Conservation (phyloP, 2,113 vertebrate genomes). For the Polypterus senegalus region DNA sequence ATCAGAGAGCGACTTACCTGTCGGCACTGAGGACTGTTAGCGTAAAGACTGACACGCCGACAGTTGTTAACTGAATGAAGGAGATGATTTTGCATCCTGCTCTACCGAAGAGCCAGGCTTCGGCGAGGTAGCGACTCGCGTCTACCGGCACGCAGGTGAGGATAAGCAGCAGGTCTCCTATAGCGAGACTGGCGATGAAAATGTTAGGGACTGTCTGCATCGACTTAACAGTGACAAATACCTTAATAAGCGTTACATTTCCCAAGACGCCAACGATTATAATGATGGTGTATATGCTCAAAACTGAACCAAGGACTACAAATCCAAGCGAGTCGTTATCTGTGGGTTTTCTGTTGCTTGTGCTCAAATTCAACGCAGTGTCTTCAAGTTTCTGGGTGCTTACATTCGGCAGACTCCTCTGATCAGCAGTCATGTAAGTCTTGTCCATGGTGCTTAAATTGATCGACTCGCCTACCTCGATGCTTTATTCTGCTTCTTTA, state of each 20-base stretch:
- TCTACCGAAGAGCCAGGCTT: conserved; percentile 60
- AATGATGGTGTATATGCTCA: conserved; percentile 49
- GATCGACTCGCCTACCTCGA: too few species aligned
- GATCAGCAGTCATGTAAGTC: too few species aligned
- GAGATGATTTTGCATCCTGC: conserved; percentile 62
- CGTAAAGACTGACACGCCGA: conserved; percentile 66
- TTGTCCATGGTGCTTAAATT: too few species aligned
- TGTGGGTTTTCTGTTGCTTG: conserved; percentile 23
- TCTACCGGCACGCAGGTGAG: conserved; percentile 62
- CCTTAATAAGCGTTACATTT: conserved; percentile 63
- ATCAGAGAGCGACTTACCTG: conserved; percentile 44
- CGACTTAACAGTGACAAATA: conserved; percentile 63
- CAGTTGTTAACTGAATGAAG: conserved; percentile 61
- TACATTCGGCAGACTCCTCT: too few species aligned
- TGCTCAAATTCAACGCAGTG: conserved; percentile 2
- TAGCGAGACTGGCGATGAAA: conserved; percentile 64
- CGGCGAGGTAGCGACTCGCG: conserved; percentile 51
- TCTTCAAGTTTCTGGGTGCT: too few species aligned
- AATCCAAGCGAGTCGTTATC: conserved; percentile 47
- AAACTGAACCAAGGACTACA: conserved; percentile 49
- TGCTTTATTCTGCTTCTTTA: too few species aligned
- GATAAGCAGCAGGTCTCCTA: conserved; percentile 59
- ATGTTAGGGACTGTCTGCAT: conserved; percentile 68
- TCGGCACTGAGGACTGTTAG: conserved; percentile 66
- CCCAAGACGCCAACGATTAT: conserved; percentile 64